Base-by-base conservation (phyloP, 1,140 invertebrate species). In the Drosophila athabasca region DNA sequence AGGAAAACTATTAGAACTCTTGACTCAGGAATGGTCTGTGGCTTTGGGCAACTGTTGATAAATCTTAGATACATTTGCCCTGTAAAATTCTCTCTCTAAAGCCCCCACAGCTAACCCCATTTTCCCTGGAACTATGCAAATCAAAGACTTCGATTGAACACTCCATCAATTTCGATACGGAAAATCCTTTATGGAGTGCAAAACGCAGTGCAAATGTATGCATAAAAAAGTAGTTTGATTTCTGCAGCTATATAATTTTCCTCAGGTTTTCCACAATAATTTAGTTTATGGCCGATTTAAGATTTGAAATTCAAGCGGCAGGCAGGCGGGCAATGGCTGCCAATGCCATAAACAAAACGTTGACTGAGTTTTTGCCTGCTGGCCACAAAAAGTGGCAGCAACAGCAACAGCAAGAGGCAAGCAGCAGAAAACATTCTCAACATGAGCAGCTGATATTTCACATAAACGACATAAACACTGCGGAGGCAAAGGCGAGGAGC, bases 381-480 rank as follows among this genome's bases (percentile, higher is more conserved):
- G 11, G 35, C 35, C 35, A 39, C 35, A 39, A 39, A 39, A 62
- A 44, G 45, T 44, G 50, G 53, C 51, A 52, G 64, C 68, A 61
- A 71, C 70, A 73, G 81, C 78, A 85, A 72, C 83, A 79, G 82
- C 77, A 78, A 77, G 73, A 78, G 81, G 81, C 77, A 81, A 81
- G n/a, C 74, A 68, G 71, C 79, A 88, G 75, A 66, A 78, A 79
- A 76, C 83, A 88, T 87, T 88, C 83, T 88, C 83, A 72, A 87
- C 83, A 87, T 87, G 83, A 90, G 85, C 85, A 90, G 81, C 87
- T 90, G 87, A 90, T 90, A 90, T 90, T 90, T 90, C 85, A 90
- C 81, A 76, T 82, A 82, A 83, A 85, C 87, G 87, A 90, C 87
- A 90, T 90, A 90, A 90, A 85, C 81, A 90, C 87, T 76, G 68